phyloP scores from a whole-genome alignment of 2,113 vertebrate species.

The Ginglymostoma cirratum region DNA sequence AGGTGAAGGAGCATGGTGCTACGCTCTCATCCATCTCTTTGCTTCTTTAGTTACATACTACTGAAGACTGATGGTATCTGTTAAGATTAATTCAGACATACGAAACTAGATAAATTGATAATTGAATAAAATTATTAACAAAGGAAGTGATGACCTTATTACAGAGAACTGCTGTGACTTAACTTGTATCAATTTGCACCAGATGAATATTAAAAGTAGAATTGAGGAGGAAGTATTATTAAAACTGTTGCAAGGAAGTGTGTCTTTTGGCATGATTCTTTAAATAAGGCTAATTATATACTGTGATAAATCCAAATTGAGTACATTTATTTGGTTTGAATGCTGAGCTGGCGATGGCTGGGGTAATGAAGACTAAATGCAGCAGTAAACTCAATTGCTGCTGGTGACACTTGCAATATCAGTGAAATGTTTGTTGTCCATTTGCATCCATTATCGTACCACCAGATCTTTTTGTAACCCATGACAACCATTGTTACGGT shows the following conservation, averaged over 20 bases:
- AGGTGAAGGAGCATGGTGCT: neutral
- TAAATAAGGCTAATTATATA: neutral
- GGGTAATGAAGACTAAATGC: neutral
- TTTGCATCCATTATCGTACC: neutral
- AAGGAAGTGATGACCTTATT: slow-evolving; percentile 12
- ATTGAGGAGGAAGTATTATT: neutral
- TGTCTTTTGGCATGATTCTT: neutral
- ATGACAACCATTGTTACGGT: neutral
- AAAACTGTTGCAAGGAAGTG: neutral
- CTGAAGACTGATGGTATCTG: slow-evolving; percentile 18
- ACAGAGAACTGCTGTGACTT: neutral
- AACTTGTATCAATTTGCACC: neutral
- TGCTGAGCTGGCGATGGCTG: neutral
- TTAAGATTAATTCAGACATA: neutral
- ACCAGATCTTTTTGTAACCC: neutral
- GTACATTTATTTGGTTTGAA: neutral
- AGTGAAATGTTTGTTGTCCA: neutral
- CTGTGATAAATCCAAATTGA: neutral
- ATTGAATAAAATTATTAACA: neutral
- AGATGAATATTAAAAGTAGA: neutral
- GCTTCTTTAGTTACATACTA: neutral
- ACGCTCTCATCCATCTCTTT: neutral
- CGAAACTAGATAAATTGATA: slow-evolving; percentile 26
- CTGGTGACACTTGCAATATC: neutral
- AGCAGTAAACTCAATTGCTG: neutral